Base-by-base conservation (phyloP, 2,797 vertebrate species). In the Microctenopoma steveboyesi region DNA sequence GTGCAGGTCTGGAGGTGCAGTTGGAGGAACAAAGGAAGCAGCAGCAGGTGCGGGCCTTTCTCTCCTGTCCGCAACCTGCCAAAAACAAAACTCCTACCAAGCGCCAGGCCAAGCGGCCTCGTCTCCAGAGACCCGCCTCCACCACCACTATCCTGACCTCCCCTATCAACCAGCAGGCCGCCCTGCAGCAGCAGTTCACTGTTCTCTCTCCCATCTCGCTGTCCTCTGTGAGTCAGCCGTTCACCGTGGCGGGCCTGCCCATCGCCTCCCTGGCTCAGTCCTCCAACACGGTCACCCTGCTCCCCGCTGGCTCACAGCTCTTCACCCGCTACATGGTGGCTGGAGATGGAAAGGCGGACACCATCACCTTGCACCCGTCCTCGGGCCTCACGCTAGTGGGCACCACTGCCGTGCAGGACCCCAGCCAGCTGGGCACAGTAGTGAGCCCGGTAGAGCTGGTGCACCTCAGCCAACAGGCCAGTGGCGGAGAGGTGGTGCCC, bases 11-110 rank as follows among this genome's bases (percentile, higher is more conserved):
- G 87, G 98, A 98, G 81, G 89, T 95, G 54, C 97, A 98, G 91
- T 75, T 99, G 85, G 97, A 98, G 56, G 96, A 99, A 46, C 97
- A 99, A 91, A 96, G 91, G 89, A 97, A 95, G 83, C 95, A 96
- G 71, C 95, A 97, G 72, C 95, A 94, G 74, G 92, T 95, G 7
- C 95, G 96, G 64, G 91, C 95, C 0, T 91, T 97, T 3, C 78
- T 92, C 15, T 85, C 92, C 67, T 89, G 81, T 59, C 89, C 92
- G 0, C 91, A 91, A 62, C 83, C 89, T 0, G 50, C 76, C 76
- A 92, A 91, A 79, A 88, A 5, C 70, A 89, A 88, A 60, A 61
- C 80, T 7, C 83, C 87, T 16, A 92, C 95, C 40, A 94, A 93
- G 56, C 92, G 93, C 0, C 94, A 91, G 25, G 92, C 95, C 13